Evolutionary conservation across 2,888 invertebrate species (phyloP).

Genomic region (Pseudococcus jackbeardsleyi): DNA sequence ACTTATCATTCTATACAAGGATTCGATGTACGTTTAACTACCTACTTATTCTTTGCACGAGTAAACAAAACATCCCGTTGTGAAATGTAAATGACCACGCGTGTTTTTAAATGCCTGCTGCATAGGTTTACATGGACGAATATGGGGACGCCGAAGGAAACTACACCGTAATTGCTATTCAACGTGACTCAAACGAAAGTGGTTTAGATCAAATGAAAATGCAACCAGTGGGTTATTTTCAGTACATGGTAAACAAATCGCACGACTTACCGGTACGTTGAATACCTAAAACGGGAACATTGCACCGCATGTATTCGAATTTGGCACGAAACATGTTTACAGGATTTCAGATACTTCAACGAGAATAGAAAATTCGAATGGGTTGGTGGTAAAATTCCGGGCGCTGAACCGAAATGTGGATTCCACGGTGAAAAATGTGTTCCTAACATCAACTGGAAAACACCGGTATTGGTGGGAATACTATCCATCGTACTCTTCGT

Average conservation of each 20-base stretch:
- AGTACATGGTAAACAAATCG: slow-evolving; percentile 73
- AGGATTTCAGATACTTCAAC: slow-evolving; percentile 78
- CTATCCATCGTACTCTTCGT: slow-evolving; percentile 77
- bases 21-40: slow-evolving; percentile 78
- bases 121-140: slow-evolving; percentile 81
- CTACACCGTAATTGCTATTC: slow-evolving; percentile 86
- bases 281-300: neutral
- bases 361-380: slow-evolving; percentile 79
- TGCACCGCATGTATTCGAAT: neutral
- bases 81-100: neutral
- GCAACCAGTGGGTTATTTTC: slow-evolving; percentile 84
- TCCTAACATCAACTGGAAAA: slow-evolving; percentile 78
- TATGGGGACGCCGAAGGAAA: slow-evolving; percentile 94
- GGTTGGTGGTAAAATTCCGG: slow-evolving; percentile 82
- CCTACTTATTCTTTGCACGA: neutral
- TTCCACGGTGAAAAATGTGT: slow-evolving; percentile 83
- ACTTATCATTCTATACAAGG: slow-evolving; percentile 84
- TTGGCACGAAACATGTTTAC: neutral
- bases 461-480: slow-evolving; percentile 76
- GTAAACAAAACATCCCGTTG: neutral
- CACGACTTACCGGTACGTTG: slow-evolving; percentile 74
- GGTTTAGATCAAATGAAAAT: slow-evolving; percentile 72
- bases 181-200: slow-evolving; percentile 75
- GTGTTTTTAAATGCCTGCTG: neutral
- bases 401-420: slow-evolving; percentile 86